Base-by-base conservation (phyloP, 2,797 vertebrate species). In the Ctenosaura bakeri region DNA sequence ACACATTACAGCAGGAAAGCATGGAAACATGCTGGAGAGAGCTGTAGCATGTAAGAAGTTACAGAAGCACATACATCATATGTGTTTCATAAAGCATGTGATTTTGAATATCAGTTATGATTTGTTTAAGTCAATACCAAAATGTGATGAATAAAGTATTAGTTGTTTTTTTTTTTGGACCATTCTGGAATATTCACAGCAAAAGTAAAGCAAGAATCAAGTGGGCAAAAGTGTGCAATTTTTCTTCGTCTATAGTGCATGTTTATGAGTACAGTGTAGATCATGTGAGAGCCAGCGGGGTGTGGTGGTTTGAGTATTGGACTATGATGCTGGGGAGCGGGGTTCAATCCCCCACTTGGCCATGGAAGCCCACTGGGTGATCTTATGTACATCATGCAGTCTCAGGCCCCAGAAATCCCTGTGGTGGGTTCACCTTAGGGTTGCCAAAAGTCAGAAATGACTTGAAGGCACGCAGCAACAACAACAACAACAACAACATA, bases 11-110 rank as follows among this genome's bases (percentile, higher is more conserved):
- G 35, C 9, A 69, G 73, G n/a, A 87, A 77, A 90, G 50, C 26
- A 35, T 83, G n/a, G 81, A 50, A 26, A 71, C 71, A 87, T 77
- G 32, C 29, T 90, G 32, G 8, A 90, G 69, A 85, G 12, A 50
- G 26, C 29, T 71, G 20, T 81, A 54, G 32, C 64, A 38, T 50
- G 22, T 50, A 35, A 82, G 79, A 35, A 74, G 18, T 56, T 59
- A 32, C 52, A 35, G 8, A 35, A 20, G 10, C 6, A 24, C 10
- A 22, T 81, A 50, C 7, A 16, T 69, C 50, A 52, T 42, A 54
- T 35, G 18, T n/a, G 26, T 56, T 81, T 59, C 62, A 52, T 86
- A 35, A 73, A 81, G 81, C 38, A 85, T 46, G 59, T 77, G 59
- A 64, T 89, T 89, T 38, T 78, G 46, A 77, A 38, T n/a, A 78